These are phyloP conservation scores for Drosophila lini DNA, from an alignment of 1,140 invertebrate species.

Conservation along the genomic window DNA sequence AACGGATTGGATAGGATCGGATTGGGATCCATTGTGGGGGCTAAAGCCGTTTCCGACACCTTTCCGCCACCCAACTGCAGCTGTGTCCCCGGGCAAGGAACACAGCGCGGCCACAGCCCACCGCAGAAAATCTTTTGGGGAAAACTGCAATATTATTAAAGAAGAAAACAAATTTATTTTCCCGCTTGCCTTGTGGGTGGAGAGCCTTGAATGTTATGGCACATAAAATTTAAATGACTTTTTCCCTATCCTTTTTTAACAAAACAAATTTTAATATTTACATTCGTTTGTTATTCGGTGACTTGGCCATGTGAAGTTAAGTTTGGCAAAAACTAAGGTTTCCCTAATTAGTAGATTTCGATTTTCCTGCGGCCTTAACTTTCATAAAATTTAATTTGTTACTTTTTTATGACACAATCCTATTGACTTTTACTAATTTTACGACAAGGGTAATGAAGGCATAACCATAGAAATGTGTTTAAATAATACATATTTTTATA, in stretches of 20 bases:
- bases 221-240: conserved; percentile 30
- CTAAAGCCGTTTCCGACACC: conserved; percentile 71
- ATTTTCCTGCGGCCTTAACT: conserved; percentile 1
- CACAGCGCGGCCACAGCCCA: conserved; percentile 20
- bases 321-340: neutral
- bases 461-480: neutral
- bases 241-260: conserved; percentile 18
- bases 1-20: conserved; percentile 9
- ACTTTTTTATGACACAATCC: conserved; percentile 1
- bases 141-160: conserved; percentile 22
- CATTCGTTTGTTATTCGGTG: neutral
- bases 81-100: conserved; percentile 54
- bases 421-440: conserved; percentile 1
- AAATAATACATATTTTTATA: too few relatives aligned
- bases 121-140: conserved; percentile 21
- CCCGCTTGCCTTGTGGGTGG: conserved; percentile 19
- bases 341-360: neutral
- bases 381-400: conserved; percentile 1
- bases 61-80: conserved; percentile 60
- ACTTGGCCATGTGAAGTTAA: neutral
- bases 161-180: conserved; percentile 18
- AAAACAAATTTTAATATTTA: neutral
- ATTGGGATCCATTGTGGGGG: conserved; percentile 56
- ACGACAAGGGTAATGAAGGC: neutral
- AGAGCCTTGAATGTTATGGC: conserved; percentile 16